Evolutionary conservation across 2,113 vertebrate species (phyloP).

Genomic region (Regulus satrapa): DNA sequence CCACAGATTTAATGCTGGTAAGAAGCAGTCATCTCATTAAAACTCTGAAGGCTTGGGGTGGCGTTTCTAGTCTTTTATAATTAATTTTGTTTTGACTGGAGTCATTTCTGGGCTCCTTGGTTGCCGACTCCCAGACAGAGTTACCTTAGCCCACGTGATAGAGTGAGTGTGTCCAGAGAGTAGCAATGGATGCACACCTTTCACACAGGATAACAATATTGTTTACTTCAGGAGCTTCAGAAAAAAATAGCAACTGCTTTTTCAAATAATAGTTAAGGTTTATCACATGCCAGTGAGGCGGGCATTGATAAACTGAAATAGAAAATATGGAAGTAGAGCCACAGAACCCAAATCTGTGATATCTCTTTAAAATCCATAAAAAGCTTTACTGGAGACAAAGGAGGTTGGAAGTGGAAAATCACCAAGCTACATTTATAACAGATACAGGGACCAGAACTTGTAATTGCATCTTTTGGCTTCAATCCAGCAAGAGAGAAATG

Average conservation of each 20-base stretch:
- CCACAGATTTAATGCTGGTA: neutral
- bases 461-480: neutral
- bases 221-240: neutral
- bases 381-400: neutral
- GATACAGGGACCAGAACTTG: neutral
- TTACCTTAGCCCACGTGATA: neutral
- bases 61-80: neutral
- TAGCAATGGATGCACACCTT: neutral
- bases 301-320: neutral
- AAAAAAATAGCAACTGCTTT: neutral
- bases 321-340: neutral
- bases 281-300: neutral
- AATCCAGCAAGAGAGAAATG: neutral
- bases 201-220: neutral
- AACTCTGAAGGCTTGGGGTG: neutral
- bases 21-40: constrained; percentile 12
- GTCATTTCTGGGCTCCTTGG: neutral
- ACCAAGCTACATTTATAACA: neutral
- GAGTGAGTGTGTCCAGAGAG: neutral
- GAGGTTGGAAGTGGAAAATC: neutral
- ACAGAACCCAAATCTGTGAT: neutral
- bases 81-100: neutral
- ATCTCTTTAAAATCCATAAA: neutral
- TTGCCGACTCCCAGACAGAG: neutral
- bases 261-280: neutral